A percentile compares a stretch with the other conserved stretches of the same genome.
phyloP scores from a whole-genome alignment of 2,888 invertebrate genomes.

The Volucella bombylans region DNA sequence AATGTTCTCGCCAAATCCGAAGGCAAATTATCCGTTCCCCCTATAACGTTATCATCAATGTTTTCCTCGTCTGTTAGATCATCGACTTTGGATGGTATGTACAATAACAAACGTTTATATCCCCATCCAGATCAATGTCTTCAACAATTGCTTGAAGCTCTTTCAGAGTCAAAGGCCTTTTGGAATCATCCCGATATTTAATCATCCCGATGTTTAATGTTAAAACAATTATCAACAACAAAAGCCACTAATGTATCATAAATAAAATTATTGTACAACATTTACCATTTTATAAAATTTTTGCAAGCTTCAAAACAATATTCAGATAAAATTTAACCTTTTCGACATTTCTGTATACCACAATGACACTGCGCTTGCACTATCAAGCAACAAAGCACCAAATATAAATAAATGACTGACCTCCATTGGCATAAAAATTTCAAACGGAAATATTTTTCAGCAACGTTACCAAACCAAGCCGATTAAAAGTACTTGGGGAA shows the following conservation, averaged over 20 bases:
- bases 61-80: constrained; percentile 31
- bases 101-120: constrained; percentile 25
- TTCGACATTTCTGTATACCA: neutral
- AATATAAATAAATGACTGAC: neutral
- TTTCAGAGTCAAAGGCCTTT: constrained; percentile 31
- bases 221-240: neutral
- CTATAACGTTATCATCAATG: constrained; percentile 34
- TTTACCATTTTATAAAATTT: constrained; percentile 16
- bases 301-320: constrained; percentile 3
- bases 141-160: constrained; percentile 38
- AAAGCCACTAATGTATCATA: neutral
- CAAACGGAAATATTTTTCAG: neutral
- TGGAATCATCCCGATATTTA: constrained; percentile 24
- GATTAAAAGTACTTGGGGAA: too few species aligned
- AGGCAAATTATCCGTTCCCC: constrained; percentile 28
- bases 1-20: constrained; percentile 23
- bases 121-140: constrained; percentile 28
- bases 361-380: neutral
- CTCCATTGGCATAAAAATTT: neutral
- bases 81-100: constrained; percentile 33
- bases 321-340: neutral
- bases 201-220: too few species aligned
- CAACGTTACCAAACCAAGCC: too few species aligned
- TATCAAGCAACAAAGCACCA: constrained; percentile 7
- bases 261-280: constrained; percentile 11